Base-by-base conservation (phyloP, 2,888 invertebrate genomes). In the Labia minor region DNA sequence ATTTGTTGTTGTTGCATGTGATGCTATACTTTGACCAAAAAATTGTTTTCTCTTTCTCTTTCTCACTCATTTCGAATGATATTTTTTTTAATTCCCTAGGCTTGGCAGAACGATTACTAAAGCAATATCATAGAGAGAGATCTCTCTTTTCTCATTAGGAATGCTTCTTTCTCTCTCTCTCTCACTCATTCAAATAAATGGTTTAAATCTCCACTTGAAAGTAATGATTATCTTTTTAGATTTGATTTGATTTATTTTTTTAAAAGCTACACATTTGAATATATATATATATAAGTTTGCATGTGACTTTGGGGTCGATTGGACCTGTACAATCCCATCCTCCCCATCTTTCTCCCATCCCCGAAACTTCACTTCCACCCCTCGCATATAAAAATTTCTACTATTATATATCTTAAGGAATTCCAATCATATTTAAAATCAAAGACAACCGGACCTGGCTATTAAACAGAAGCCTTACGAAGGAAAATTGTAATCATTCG, bases 161-260 rank as follows among this genome's bases (percentile, higher is more conserved):
- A n/a, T n/a, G n/a, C 16, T 49, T 49, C 49, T 49, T 49, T 49
- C 8, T 26, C 8, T 8, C 8, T 26, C 8, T 26, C 8, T 3
- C 4, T 8, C 8, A 8, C 26, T 26, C 8, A 3, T 6, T 8
- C 14, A 49, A 49, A 49, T 49, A 14, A 49, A 49, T 49, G 49
- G 49, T 49, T 49, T 8, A 49, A 49, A 8, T 16, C 49, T 14
- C 14, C 6, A 4, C n/a, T 49, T 4, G 14, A 49, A 49, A 49
- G 49, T 49, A 49, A 49, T 49, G 49, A 49, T 49, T 49, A 49
- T 49, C 49, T 49, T 49, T 49, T 49, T 49, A 49, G 49, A 49
- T 49, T 49, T 49, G 49, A 49, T 49, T 49, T 49, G 49, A 49
- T 49, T 49, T 49, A 49, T 49, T 26, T 49, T 49, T 14, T n/a